Evolutionary conservation across 2,888 invertebrate species (phyloP).

Genomic region (Aphidoletes aphidimyza): DNA sequence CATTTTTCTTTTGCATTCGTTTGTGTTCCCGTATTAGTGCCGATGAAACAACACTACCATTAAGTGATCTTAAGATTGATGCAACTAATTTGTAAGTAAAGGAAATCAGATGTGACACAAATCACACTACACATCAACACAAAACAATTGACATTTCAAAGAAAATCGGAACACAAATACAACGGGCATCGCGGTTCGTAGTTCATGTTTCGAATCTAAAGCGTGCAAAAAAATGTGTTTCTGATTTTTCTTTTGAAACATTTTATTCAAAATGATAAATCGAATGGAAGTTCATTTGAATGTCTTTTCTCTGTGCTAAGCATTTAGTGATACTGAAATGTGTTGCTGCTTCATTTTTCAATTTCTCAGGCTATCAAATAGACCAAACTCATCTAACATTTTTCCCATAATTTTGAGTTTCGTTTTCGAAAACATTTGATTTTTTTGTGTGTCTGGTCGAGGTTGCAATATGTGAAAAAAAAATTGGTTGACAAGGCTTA

Average conservation of each 20-base stretch:
- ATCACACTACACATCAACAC: too few species aligned
- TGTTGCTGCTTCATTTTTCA: background rate
- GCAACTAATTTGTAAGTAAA: slow-evolving; percentile 53
- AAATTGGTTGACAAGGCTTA: too few species aligned
- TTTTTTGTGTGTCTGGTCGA: too few species aligned
- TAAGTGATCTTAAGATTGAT: slow-evolving; percentile 48
- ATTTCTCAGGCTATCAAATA: too few species aligned
- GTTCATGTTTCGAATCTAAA: too few species aligned
- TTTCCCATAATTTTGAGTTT: background rate
- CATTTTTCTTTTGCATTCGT: slow-evolving; percentile 14
- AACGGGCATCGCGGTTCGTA: too few species aligned
- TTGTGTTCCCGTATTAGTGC: background rate
- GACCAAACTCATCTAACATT: background rate
- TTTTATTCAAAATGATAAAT: background rate
- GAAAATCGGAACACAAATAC: background rate
- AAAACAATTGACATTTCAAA: background rate
- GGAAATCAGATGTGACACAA: too few species aligned
- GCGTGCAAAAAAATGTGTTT: too few species aligned
- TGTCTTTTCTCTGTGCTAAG: background rate
- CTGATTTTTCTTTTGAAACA: background rate
- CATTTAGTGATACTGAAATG: background rate
- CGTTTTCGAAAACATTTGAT: too few species aligned
- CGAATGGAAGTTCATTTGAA: background rate
- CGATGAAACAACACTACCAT: slow-evolving; percentile 36
- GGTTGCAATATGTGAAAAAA: too few species aligned